phyloP scores from a whole-genome alignment of 1,140 invertebrate species.

The Muscidifurax raptorellus region DNA sequence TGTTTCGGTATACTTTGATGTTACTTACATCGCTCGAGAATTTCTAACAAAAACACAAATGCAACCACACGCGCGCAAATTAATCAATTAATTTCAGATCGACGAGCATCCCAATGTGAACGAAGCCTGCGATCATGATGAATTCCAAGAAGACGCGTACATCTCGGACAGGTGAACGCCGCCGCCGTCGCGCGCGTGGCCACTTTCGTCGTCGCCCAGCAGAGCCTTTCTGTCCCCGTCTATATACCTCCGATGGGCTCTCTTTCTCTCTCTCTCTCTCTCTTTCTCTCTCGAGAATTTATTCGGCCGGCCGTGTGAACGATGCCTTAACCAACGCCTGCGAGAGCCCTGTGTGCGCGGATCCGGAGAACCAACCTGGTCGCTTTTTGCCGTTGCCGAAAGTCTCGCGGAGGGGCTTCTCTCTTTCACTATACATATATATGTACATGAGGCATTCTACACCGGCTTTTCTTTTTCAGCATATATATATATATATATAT shows the following conservation, averaged over 20 bases:
- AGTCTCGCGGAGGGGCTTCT: not conserved
- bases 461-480: not conserved
- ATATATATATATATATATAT: too few species aligned
- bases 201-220: not conserved
- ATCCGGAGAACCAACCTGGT: slow-evolving; percentile 27
- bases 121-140: slow-evolving; percentile 8
- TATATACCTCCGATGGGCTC: not conserved
- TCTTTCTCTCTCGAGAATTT: slow-evolving; percentile 5
- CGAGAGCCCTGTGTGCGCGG: not conserved
- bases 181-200: not conserved
- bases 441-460: not conserved
- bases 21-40: not conserved
- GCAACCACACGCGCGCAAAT: too few species aligned
- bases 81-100: not conserved
- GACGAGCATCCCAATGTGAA: not conserved
- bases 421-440: not conserved
- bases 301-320: slow-evolving; percentile 13
- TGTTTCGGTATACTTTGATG: not conserved
- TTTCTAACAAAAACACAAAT: not conserved
- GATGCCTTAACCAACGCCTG: slow-evolving; percentile 41
- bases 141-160: slow-evolving; percentile 23
- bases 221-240: not conserved
- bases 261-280: not conserved
- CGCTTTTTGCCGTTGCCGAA: slow-evolving; percentile 33
- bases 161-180: not conserved